Conservation (phyloP, 1,140 invertebrate genomes). For the Bombus consobrinus region DNA sequence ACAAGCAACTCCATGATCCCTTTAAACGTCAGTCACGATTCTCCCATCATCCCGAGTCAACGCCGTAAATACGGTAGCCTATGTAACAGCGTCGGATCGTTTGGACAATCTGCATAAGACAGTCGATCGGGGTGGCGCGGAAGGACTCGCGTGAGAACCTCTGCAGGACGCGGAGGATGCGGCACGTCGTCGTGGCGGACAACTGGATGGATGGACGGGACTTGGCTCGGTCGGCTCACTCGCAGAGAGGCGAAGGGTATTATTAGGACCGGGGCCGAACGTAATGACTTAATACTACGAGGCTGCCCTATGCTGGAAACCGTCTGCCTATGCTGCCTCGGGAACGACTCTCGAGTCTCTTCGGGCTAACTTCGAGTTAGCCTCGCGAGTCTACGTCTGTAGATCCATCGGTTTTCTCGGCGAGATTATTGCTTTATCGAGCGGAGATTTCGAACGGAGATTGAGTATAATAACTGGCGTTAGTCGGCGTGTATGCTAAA, state of each 20-base stretch:
- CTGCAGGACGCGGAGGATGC: conserved; percentile 64
- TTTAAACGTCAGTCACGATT: conserved; percentile 2
- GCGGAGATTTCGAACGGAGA: not conserved
- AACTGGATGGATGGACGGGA: conserved; percentile 68
- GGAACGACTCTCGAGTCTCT: conserved; percentile 42
- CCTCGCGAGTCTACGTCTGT: too few species aligned
- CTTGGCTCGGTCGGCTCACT: conserved; percentile 64
- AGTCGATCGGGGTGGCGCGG: not conserved
- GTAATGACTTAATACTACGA: conserved; percentile 78
- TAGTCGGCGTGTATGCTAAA: conserved; percentile 5
- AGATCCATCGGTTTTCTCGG: not conserved
- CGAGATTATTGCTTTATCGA: conserved; percentile 22
- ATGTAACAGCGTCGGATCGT: not conserved
- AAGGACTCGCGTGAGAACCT: conserved; percentile 61
- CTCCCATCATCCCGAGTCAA: not conserved
- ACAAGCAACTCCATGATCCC: not conserved
- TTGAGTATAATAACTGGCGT: conserved; percentile 3
- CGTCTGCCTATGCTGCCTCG: conserved; percentile 56
- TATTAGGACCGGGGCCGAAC: conserved; percentile 73
- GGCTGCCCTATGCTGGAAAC: conserved; percentile 67
- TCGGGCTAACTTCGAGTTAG: conserved; percentile 53
- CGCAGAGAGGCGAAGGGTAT: conserved; percentile 69
- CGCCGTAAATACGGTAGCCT: not conserved
- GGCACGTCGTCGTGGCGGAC: conserved; percentile 63
- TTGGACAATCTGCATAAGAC: conserved; percentile 1